Conservation (phyloP, 2,113 vertebrate species). For the Agelaius phoeniceus region DNA sequence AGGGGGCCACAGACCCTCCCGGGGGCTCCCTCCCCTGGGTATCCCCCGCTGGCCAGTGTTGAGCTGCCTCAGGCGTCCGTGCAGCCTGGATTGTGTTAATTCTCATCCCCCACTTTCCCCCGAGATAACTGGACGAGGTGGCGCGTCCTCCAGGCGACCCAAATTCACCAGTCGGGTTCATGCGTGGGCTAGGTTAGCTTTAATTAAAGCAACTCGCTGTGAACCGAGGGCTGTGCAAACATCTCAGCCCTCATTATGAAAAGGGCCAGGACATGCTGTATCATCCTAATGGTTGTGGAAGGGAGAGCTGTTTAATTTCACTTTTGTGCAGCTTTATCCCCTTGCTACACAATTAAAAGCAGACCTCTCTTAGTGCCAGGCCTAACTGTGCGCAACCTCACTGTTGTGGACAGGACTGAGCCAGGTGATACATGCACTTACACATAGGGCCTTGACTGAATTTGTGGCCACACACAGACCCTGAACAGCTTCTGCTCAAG, state of each 20-base stretch:
- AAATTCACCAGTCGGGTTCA: not conserved
- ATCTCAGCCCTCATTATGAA: not conserved
- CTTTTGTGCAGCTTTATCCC: not conserved
- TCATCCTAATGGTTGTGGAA: not conserved
- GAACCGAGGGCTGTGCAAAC: not conserved
- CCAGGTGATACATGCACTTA: fast-evolving
- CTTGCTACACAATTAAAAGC: not conserved
- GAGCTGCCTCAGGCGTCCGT: not conserved
- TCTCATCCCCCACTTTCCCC: not conserved
- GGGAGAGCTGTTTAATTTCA: conserved; percentile 2
- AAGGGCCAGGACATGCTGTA: not conserved
- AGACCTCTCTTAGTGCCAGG: not conserved
- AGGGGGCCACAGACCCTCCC: not conserved
- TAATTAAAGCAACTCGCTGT: not conserved
- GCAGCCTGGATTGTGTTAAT: not conserved
- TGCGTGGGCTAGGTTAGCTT: not conserved
- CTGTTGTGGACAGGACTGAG: fast-evolving
- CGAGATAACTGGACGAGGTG: not conserved
- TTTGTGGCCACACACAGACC: not conserved
- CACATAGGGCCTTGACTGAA: not conserved
- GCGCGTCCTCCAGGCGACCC: not conserved
- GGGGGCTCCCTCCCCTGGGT: not conserved
- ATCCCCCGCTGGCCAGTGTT: not conserved
- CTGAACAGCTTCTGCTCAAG: not conserved
- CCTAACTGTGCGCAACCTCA: fast-evolving